phyloP scores from a whole-genome alignment of 2,888 invertebrate species.

The Nemurella pictetii region DNA sequence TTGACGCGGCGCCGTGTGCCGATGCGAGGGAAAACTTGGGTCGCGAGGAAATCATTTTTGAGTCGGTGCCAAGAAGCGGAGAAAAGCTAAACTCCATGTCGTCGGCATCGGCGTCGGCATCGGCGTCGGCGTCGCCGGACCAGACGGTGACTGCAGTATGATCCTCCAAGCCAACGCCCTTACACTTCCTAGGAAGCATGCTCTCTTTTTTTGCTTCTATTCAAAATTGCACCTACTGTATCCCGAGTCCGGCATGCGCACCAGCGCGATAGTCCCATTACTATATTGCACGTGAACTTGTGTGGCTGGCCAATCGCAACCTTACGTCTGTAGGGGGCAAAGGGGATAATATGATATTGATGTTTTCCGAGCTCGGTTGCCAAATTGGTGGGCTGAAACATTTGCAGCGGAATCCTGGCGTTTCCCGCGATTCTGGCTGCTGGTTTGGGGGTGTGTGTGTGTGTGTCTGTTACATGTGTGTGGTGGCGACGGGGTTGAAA shows the following conservation, averaged over 20 bases:
- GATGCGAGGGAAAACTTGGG: neutral
- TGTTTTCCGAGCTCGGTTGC: slow-evolving; percentile 37
- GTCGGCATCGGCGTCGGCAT: neutral
- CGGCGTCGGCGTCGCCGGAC: neutral
- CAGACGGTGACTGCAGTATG: neutral
- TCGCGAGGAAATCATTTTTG: neutral
- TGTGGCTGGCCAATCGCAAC: slow-evolving; percentile 15
- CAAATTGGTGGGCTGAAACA: slow-evolving; percentile 32
- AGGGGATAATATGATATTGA: slow-evolving; percentile 36
- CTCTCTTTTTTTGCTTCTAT: neutral
- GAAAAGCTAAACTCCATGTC: neutral
- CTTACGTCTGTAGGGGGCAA: slow-evolving; percentile 13
- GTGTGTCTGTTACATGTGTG: neutral
- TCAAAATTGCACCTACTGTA: neutral
- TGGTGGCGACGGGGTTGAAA: neutral
- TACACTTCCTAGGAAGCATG: neutral
- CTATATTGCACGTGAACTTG: slow-evolving; percentile 20
- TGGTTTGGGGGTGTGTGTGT: neutral
- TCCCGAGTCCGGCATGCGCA: neutral
- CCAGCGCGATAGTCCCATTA: neutral
- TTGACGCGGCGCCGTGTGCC: neutral
- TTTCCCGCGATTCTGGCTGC: neutral
- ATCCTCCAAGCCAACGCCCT: neutral
- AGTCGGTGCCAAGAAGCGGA: neutral
- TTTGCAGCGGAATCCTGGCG: slow-evolving; percentile 10